Conservation (phyloP, 2,113 vertebrate species). For the Microcebus jonahi region DNA sequence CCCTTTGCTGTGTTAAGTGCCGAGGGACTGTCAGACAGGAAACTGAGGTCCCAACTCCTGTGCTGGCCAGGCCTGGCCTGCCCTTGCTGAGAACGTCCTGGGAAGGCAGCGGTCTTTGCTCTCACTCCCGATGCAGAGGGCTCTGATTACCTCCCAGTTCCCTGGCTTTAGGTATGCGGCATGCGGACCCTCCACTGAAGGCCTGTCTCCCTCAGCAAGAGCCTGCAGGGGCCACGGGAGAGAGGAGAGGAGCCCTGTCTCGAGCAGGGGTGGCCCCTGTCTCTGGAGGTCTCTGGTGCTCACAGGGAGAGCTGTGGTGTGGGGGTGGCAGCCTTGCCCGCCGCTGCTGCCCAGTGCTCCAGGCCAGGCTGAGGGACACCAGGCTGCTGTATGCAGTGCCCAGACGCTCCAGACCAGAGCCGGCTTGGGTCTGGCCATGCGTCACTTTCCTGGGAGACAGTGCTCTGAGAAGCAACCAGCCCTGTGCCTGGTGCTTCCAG, state of each 20-base stretch:
- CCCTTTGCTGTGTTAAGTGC: not conserved
- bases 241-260: not conserved
- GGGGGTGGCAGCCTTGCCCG: not conserved
- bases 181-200: not conserved
- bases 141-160: not conserved
- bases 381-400: not conserved
- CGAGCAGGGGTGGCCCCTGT: not conserved
- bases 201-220: not conserved
- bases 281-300: not conserved
- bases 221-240: not conserved
- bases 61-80: not conserved
- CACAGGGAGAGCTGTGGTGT: not conserved
- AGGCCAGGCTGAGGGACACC: not conserved
- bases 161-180: not conserved
- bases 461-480: not conserved
- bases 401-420: not conserved
- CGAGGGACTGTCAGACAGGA: not conserved
- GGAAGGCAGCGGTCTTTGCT: not conserved
- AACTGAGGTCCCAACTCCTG: not conserved
- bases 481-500: not conserved
- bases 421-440: fast-evolving
- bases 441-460: not conserved
- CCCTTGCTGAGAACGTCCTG: not conserved
- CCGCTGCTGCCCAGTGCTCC: not conserved
- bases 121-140: not conserved